Evolutionary conservation across 2,888 invertebrate genomes (phyloP), one percentile per base, ranked within the genome.

Genomic region (Pecten maximus): DNA sequence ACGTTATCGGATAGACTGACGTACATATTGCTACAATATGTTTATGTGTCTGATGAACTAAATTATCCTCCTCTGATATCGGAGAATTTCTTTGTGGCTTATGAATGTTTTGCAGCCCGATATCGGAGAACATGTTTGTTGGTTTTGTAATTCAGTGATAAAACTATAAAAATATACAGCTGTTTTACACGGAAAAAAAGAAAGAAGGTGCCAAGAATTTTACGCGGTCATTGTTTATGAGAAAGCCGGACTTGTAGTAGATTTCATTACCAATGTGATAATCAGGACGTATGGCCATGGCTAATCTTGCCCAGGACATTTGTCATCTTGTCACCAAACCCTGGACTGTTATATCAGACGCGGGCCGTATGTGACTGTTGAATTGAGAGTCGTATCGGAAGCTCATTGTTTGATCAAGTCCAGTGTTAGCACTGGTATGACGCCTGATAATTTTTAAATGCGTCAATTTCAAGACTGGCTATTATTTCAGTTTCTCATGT

Each of bases 391-490:
- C 35, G 0, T 74, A 74, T 74, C 74, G 1, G 74, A 35, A 74
- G 10, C 15, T 74, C 28, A 28, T 74, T 74, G 74, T 74, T 74
- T 74, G 74, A 74, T 74, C 74, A 35, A 74, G 15, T 74, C 35
- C 28, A 35, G 28, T 35, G 74, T 74, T 74, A 74, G 15, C 74
- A 74, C 74, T 74, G 74, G 8, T 28, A 12, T 35, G 74, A 74
- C 74, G 74, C 74, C 74, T 74, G 74, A 74, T 74, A 28, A 74
- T 74, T 74, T 74, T 74, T 74, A 23, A 28, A 74, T 74, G 74
- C 74, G 74, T 74, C 74, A 74, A 74, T 74, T 74, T 74, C 35
- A 35, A 28, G 74, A 74, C 74, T 74, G 74, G 74, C 74, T 35
- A 54, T 74, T 74, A 74, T 74, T 74, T 74, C 35, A 10, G 35